Conservation (phyloP, 2,113 vertebrate genomes). For the Myrmecobius fasciatus region DNA sequence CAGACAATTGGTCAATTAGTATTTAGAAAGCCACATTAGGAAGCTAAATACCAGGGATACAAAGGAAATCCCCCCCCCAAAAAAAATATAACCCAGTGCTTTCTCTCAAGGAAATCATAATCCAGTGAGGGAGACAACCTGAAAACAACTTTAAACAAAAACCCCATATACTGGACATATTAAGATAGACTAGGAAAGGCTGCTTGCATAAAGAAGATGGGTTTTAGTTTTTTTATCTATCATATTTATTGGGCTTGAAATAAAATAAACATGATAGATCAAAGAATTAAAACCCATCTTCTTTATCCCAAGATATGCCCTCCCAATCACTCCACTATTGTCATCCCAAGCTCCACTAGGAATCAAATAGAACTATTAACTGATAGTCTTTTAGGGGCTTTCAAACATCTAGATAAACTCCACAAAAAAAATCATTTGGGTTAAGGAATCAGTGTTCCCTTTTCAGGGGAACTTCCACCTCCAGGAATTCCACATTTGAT, state of each 20-base stretch:
- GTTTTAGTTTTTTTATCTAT: no score
- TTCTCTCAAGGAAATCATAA: neutral
- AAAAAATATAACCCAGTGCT: neutral
- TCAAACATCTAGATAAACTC: neutral
- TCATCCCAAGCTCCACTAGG: neutral
- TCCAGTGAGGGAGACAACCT: neutral
- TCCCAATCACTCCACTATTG: no score
- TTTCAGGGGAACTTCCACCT: no score
- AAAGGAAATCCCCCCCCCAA: neutral
- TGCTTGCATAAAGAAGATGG: neutral
- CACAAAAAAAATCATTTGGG: neutral
- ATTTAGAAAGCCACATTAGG: neutral
- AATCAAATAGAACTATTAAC: neutral
- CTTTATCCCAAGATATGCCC: neutral
- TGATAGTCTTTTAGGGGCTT: neutral
- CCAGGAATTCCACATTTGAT: neutral
- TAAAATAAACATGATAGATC: neutral
- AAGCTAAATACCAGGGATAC: neutral
- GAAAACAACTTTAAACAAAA: neutral
- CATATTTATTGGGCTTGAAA: no score
- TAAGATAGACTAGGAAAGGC: no score
- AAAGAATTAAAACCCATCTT: neutral
- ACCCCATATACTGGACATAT: neutral
- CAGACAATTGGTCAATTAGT: neutral
- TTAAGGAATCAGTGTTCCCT: neutral